Evolutionary conservation across 2,888 invertebrate genomes (phyloP).

Genomic region (Cerceris ruficornis): DNA sequence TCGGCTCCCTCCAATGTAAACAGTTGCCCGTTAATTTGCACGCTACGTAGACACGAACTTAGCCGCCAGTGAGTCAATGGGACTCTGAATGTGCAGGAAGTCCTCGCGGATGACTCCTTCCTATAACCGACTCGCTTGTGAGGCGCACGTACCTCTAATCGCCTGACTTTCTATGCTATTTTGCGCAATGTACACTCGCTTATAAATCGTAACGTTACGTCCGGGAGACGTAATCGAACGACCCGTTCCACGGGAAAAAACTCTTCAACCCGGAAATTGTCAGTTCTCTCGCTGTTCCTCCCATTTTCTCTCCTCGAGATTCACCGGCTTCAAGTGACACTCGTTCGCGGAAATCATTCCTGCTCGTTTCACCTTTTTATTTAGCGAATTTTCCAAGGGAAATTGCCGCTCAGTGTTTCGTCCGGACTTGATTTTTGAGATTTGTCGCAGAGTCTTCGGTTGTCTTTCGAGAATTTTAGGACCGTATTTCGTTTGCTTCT

Average conservation of each 20-base stretch:
- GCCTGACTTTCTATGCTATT: conserved; percentile 44
- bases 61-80: too few relatives aligned
- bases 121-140: not conserved
- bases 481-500: too few relatives aligned
- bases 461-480: not conserved
- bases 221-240: conserved; percentile 39
- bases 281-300: not conserved
- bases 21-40: conserved; percentile 45
- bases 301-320: conserved; percentile 8
- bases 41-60: not conserved
- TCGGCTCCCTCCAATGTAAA: conserved; percentile 35
- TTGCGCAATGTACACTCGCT: conserved; percentile 40
- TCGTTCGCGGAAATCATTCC: conserved; percentile 30
- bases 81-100: conserved; percentile 19
- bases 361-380: not conserved
- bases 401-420: not conserved
- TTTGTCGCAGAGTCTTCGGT: not conserved
- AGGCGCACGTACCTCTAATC: conserved; percentile 28
- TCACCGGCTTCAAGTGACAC: conserved; percentile 6
- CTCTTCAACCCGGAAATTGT: conserved; percentile 43
- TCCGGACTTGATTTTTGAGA: not conserved
- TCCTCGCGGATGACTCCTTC: conserved; percentile 31
- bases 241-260: conserved; percentile 26
- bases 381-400: not conserved
- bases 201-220: conserved; percentile 37